These are phyloP conservation scores for Sanderia malayensis DNA, from an alignment of 30 jellyfish, hydroid and myxozoan genomes.

Conservation along the genomic window DNA sequence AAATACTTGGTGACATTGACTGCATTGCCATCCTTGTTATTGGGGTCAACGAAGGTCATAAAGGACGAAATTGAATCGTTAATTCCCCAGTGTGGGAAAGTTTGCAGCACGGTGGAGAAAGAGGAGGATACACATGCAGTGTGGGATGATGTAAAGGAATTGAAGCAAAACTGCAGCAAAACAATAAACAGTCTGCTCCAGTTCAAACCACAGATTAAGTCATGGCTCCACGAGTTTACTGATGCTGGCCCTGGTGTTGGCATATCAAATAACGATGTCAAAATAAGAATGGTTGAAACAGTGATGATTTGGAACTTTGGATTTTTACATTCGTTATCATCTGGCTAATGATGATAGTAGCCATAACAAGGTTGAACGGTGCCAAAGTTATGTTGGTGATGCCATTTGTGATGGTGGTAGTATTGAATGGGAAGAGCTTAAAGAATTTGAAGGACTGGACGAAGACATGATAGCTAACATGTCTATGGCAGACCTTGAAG, in stretches of 20 bases:
- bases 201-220: neutral
- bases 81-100: neutral
- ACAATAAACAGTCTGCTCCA: neutral
- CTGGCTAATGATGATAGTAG: no score
- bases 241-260: constrained; percentile 6
- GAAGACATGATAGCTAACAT: no score
- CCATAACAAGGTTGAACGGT: no score
- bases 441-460: no score
- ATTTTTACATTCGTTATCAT: no score
- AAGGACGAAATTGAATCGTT: constrained; percentile 2
- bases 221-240: neutral
- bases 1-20: no score
- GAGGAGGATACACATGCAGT: constrained; percentile 2
- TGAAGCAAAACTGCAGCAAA: neutral
- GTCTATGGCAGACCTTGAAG: no score
- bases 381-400: no score
- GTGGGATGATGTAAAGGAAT: constrained; percentile 3
- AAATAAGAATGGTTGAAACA: neutral
- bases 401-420: no score
- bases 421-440: no score
- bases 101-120: constrained; percentile 1
- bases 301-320: no score
- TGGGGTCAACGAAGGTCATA: neutral
- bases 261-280: constrained; percentile 1
- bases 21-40: no score